Percentiles rank a stretch among this genome's conserved stretches.
These are phyloP conservation scores for Pangasius macronema DNA, from an alignment of 2,797 vertebrate species.

Conservation along the genomic window DNA sequence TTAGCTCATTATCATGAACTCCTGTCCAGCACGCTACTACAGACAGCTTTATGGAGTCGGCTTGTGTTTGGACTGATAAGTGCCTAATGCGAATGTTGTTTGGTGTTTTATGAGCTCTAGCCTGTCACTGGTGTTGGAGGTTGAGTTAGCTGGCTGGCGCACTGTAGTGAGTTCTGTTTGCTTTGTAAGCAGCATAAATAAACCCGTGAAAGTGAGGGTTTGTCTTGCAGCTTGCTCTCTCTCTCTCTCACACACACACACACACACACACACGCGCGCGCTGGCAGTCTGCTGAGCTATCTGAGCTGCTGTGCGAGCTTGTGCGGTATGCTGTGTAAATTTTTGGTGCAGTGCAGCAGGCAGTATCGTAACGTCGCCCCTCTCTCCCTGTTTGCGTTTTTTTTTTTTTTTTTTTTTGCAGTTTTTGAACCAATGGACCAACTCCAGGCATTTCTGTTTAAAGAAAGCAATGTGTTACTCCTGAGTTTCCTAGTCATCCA, in stretches of 20 bases:
- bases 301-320: conserved; percentile 75
- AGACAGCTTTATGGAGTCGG: conserved; percentile 27
- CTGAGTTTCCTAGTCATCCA: conserved; percentile 65
- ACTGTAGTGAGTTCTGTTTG: conserved; percentile 35
- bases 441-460: conserved; percentile 72
- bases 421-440: conserved; percentile 72
- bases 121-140: conserved; percentile 23
- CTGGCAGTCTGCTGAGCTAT: conserved; percentile 60
- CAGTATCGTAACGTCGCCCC: conserved; percentile 74
- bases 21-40: not conserved
- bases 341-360: conserved; percentile 94
- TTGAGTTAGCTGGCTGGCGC: conserved; percentile 30
- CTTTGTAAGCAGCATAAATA: conserved; percentile 55
- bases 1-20: conserved; percentile 2
- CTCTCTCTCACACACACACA: not conserved
- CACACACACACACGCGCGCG: conserved; percentile 22
- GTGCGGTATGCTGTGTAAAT: conserved; percentile 79
- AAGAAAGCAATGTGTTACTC: conserved; percentile 58
- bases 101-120: conserved; percentile 33
- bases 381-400: conserved; percentile 57
- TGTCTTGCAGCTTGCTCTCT: conserved; percentile 43
- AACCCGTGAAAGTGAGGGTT: conserved; percentile 48
- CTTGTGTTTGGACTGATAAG: conserved; percentile 36
- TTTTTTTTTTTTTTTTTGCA: conserved; percentile 43
- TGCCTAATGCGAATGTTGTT: conserved; percentile 32